These are phyloP conservation scores for Psettodes erumei DNA, from an alignment of 2,113 vertebrate species.

Conservation along the genomic window DNA sequence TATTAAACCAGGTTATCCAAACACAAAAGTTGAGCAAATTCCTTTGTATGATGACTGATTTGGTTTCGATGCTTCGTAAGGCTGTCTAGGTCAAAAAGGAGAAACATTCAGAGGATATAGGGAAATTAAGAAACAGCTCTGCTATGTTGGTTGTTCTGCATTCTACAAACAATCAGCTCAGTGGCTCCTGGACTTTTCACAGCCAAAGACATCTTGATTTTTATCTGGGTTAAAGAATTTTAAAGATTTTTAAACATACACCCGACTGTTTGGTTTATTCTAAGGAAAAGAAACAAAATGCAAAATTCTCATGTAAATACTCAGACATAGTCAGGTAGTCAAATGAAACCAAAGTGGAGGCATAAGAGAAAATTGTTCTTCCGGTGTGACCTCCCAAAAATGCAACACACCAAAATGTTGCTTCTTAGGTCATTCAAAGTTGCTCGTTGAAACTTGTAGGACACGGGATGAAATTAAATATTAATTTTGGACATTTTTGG, in stretches of 20 bases:
- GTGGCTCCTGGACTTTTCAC: background rate
- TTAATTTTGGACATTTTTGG: background rate
- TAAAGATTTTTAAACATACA: no score
- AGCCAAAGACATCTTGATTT: background rate
- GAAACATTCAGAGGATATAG: background rate
- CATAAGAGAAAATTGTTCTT: background rate
- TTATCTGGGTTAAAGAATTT: background rate
- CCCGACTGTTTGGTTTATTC: background rate
- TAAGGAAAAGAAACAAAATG: background rate
- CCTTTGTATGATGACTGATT: background rate
- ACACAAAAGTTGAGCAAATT: background rate
- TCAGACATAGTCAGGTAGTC: background rate
- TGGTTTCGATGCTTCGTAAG: background rate
- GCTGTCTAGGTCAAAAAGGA: background rate
- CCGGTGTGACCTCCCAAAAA: background rate
- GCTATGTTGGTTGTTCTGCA: background rate
- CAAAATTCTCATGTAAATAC: conserved; percentile 8
- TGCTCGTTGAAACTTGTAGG: background rate
- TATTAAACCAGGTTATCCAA: background rate
- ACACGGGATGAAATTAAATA: background rate
- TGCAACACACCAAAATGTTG: background rate
- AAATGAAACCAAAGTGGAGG: conserved; percentile 16
- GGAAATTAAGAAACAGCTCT: background rate
- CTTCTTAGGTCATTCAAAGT: background rate
- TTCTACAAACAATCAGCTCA: background rate